Evolutionary conservation across 1,140 invertebrate genomes (phyloP).

Genomic region (Drosophila grimshawi): DNA sequence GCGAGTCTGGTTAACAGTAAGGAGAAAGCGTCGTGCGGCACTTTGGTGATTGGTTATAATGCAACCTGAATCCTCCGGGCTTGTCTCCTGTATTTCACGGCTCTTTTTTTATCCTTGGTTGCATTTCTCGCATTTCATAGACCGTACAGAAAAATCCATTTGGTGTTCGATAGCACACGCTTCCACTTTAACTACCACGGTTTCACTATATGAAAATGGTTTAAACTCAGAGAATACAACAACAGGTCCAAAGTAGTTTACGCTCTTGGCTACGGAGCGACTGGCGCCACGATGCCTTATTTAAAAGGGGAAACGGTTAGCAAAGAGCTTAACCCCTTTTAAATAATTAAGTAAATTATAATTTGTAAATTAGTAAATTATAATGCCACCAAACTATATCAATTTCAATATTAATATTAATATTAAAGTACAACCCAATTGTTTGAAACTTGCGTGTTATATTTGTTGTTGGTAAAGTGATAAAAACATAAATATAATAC

Average conservation of each 20-base stretch:
- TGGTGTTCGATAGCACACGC: slow-evolving; percentile 3
- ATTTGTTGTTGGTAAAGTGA: not conserved
- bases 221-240: not conserved
- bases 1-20: not conserved
- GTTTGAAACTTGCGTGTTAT: too few species aligned
- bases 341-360: not conserved
- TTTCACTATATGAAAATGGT: slow-evolving; percentile 1
- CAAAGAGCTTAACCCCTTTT: not conserved
- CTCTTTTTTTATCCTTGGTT: not conserved
- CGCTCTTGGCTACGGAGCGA: not conserved
- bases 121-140: not conserved
- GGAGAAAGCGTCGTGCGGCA: not conserved
- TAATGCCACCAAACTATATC: too few species aligned
- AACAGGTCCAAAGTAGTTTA: not conserved
- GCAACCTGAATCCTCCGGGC: not conserved
- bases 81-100: not conserved
- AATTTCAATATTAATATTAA: too few species aligned
- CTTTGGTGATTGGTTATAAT: not conserved
- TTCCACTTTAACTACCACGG: not conserved
- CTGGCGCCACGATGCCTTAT: not conserved
- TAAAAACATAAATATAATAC: not conserved
- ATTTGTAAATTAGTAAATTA: too few species aligned
- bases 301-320: not conserved
- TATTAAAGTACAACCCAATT: too few species aligned
- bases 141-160: slow-evolving; percentile 3